A percentile compares a stretch with the other conserved stretches of the same genome.
phyloP scores from a whole-genome alignment of 2,113 vertebrate species.

The Terrapene triunguis region DNA sequence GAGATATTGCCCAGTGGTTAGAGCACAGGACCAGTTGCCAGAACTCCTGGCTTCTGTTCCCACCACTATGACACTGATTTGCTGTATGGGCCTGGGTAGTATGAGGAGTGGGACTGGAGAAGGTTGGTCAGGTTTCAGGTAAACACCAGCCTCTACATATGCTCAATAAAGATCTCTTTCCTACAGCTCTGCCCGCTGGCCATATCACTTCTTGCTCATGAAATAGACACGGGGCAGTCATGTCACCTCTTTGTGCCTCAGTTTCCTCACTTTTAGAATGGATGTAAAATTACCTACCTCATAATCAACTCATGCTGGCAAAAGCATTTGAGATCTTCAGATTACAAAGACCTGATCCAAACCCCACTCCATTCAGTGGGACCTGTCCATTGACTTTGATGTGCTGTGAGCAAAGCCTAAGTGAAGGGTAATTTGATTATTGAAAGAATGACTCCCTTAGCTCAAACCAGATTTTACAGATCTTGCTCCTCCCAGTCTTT shows the following conservation, averaged over 20 bases:
- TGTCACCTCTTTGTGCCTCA: neutral
- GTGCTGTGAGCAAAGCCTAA: neutral
- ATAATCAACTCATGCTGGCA: accelerated
- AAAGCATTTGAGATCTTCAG: neutral
- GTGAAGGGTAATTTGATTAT: neutral
- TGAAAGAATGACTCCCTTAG: constrained; percentile 5
- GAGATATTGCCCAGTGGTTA: neutral
- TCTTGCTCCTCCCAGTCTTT: constrained; percentile 28
- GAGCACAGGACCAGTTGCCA: neutral
- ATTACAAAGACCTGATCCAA: neutral
- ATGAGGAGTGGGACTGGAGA: neutral
- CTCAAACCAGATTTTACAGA: constrained; percentile 47
- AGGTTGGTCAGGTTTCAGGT: neutral
- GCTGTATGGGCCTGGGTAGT: accelerated
- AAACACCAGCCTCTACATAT: accelerated
- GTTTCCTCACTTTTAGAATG: neutral
- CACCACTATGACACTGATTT: neutral
- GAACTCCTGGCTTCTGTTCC: no score
- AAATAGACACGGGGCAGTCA: neutral
- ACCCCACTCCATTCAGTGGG: neutral
- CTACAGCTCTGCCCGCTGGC: neutral
- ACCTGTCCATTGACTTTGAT: neutral
- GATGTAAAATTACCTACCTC: neutral
- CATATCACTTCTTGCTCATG: neutral
- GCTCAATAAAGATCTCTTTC: neutral